A percentile compares a stretch with the other conserved stretches of the same genome.
Evolutionary conservation across 2,113 vertebrate genomes (phyloP).

Genomic region (Junco hyemalis): DNA sequence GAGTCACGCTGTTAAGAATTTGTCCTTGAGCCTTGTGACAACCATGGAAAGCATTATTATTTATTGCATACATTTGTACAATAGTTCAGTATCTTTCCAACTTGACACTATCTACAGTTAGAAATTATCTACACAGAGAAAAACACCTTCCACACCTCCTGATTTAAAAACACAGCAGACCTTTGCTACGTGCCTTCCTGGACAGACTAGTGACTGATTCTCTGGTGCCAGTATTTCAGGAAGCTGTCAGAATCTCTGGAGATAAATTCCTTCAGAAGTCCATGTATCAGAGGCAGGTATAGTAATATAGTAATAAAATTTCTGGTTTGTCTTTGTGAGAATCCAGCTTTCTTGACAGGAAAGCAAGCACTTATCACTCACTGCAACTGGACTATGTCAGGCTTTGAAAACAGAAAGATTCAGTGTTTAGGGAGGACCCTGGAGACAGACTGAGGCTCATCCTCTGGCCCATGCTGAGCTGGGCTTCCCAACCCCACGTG

Average conservation of each 20-base stretch:
- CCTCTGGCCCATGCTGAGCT: neutral
- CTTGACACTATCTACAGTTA: neutral
- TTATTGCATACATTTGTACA: neutral
- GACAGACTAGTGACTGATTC: neutral
- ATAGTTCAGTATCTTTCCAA: neutral
- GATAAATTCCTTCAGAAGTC: neutral
- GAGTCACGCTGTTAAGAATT: neutral
- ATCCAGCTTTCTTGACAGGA: neutral
- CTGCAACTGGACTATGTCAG: neutral
- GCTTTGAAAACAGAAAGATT: neutral
- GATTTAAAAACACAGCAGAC: neutral
- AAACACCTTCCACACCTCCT: neutral
- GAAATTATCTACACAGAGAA: neutral
- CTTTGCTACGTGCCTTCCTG: neutral
- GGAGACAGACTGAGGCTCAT: neutral
- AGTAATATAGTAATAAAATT: neutral
- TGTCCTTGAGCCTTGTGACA: conserved; percentile 12
- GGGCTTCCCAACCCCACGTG: rapidly evolving
- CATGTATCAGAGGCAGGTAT: neutral
- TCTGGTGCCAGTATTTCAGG: neutral
- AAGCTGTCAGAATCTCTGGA: neutral
- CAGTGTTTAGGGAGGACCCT: neutral
- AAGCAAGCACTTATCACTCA: neutral
- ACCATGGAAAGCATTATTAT: neutral
- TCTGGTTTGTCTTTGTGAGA: neutral